These are phyloP conservation scores for Theristicus caerulescens DNA, from an alignment of 2,113 vertebrate species.

Conservation along the genomic window DNA sequence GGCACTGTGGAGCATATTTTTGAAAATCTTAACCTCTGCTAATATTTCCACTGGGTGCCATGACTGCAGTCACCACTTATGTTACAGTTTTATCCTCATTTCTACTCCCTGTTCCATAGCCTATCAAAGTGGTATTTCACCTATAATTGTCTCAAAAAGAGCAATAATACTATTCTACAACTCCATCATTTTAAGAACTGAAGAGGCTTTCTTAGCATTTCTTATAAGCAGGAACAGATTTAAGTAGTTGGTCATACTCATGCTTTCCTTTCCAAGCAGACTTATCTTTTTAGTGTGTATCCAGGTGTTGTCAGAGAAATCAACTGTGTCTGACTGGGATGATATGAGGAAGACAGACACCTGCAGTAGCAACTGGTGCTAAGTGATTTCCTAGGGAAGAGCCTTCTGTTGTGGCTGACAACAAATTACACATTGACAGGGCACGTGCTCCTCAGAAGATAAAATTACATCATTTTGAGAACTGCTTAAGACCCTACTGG, in stretches of 20 bases:
- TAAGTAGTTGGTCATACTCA: background rate
- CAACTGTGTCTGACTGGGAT: background rate
- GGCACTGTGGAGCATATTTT: fast-evolving
- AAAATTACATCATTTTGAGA: background rate
- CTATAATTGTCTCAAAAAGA: background rate
- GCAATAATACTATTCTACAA: background rate
- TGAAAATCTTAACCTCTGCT: background rate
- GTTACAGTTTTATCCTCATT: background rate
- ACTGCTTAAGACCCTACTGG: background rate
- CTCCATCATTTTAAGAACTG: background rate
- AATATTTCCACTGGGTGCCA: background rate
- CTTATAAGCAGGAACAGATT: background rate
- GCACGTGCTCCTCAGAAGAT: background rate
- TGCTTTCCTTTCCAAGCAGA: background rate
- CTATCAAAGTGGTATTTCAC: background rate
- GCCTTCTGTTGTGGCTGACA: background rate
- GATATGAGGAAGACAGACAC: background rate
- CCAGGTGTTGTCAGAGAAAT: background rate
- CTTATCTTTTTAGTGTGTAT: background rate
- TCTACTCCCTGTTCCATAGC: background rate
- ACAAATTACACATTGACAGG: background rate
- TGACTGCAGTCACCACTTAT: background rate
- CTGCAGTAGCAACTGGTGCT: background rate
- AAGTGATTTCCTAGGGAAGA: background rate
- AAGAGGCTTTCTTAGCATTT: background rate